Evolutionary conservation across 2,113 vertebrate species (phyloP).

Genomic region (Panurus biarmicus): DNA sequence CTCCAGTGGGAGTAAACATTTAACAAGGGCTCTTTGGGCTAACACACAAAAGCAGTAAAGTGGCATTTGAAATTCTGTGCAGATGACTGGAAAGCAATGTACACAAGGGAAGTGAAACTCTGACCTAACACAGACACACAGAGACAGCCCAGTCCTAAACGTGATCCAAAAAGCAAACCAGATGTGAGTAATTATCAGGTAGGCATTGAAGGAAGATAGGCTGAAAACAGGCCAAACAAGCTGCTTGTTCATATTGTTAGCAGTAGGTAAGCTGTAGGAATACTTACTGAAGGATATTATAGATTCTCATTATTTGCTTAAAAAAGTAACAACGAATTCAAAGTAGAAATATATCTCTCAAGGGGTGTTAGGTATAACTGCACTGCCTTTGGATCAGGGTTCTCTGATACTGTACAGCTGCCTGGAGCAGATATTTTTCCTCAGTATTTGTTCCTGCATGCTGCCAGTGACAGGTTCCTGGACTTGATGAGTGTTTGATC

Average conservation of each 20-base stretch:
- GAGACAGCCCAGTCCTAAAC: neutral
- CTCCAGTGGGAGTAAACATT: neutral
- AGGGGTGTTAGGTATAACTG: neutral
- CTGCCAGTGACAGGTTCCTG: neutral
- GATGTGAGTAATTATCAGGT: neutral
- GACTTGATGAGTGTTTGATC: rapidly evolving
- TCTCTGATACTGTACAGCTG: neutral
- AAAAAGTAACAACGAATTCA: neutral
- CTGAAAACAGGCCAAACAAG: neutral
- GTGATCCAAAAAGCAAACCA: neutral
- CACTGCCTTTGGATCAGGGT: neutral
- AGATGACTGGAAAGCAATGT: neutral
- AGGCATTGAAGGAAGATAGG: neutral
- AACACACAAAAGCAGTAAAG: neutral
- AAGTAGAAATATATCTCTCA: neutral
- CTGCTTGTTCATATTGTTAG: neutral
- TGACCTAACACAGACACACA: neutral
- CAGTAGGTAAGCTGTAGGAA: neutral
- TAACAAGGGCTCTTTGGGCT: neutral
- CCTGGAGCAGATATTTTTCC: neutral
- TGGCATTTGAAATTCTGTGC: neutral
- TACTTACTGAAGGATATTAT: neutral
- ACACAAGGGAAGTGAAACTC: neutral
- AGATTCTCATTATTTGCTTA: neutral
- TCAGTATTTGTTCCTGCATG: neutral